A percentile compares a stretch with the other conserved stretches of the same genome.
These are phyloP conservation scores for Drosophila melanocephala DNA, from an alignment of 2,888 invertebrate genomes.

Conservation along the genomic window DNA sequence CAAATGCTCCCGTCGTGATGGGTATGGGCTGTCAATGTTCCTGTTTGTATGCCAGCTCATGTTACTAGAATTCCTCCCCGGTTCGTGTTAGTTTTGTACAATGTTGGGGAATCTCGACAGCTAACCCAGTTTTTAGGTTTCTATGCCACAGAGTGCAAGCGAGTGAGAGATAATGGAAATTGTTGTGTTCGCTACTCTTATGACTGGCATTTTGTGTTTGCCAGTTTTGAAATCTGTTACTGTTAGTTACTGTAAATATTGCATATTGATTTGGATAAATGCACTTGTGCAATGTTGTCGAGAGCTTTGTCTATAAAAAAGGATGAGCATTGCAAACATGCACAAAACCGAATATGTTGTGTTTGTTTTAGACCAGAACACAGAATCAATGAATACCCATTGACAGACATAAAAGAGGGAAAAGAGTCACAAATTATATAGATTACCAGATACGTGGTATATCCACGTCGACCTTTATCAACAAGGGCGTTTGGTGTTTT, in stretches of 20 bases:
- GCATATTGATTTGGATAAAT: conserved; percentile 55
- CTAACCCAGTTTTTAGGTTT: conserved; percentile 77
- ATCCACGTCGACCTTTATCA: not conserved
- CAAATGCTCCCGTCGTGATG: conserved; percentile 44
- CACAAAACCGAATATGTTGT: not conserved
- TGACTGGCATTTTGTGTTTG: conserved; percentile 54
- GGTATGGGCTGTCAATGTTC: conserved; percentile 42
- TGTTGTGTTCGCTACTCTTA: conserved; percentile 48
- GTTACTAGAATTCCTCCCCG: not conserved
- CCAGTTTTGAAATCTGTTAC: conserved; percentile 45
- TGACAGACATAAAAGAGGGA: not conserved
- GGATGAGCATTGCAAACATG: not conserved
- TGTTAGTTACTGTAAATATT: conserved; percentile 47
- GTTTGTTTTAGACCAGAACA: not conserved
- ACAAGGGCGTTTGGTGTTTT: not conserved
- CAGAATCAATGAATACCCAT: not conserved
- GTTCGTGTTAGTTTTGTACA: conserved; percentile 12
- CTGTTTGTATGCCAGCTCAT: conserved; percentile 3
- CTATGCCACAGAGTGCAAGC: conserved; percentile 21
- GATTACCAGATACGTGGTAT: not conserved
- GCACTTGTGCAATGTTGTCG: conserved; percentile 27
- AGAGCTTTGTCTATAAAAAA: not conserved
- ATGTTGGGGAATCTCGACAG: conserved; percentile 57
- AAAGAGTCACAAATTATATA: not conserved
- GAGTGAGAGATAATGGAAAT: conserved; percentile 25